Base-by-base conservation (phyloP, 1,140 invertebrate genomes). In the Eueides isabella region DNA sequence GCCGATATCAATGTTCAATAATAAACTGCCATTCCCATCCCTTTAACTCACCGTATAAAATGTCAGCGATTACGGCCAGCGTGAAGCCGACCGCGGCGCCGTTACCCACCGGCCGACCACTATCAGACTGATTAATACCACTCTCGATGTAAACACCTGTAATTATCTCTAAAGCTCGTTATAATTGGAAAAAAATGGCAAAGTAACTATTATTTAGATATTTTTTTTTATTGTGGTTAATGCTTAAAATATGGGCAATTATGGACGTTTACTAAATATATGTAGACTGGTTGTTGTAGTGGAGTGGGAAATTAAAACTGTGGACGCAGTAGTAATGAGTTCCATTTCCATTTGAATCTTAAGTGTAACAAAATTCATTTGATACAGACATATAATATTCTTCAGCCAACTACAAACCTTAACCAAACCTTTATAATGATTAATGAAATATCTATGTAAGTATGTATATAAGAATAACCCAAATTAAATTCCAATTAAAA, bases 11-110 rank as follows among this genome's bases (percentile, higher is more conserved):
- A n/a, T 14, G 35, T 38, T 14, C 4, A 16, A 38, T 38, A 16
- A 16, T 38, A 38, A 38, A 5, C 14, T 14, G 5, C 12, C 14
- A 0, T 12, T 14, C 12, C 14, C 26, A 77, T 62, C 75, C 71
- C 71, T 72, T 33, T 11, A 16, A 55, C 28, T 64, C 71, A 66
- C 14, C 31, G 71, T 72, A 44, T 65, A 65, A 66, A 72, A 72
- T 75, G 67, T 44, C 33, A 28, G 55, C 55, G 44, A 61, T 44
- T 72, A 66, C 41, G 44, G 61, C 12, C 48, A 30, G 23, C 74
- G 48, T 66, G 63, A 75, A 66, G 66, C 64, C 64, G 66, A 65
- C 67, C 67, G 65, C 41, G 61, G 64, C 23, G 16, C 30, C 48
- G 48, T 55, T 19, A 55, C 48, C 41, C 16, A 26, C 19, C 48